These are phyloP conservation scores for Phlogophora meticulosa DNA, from an alignment of 2,888 invertebrate species.

Conservation along the genomic window DNA sequence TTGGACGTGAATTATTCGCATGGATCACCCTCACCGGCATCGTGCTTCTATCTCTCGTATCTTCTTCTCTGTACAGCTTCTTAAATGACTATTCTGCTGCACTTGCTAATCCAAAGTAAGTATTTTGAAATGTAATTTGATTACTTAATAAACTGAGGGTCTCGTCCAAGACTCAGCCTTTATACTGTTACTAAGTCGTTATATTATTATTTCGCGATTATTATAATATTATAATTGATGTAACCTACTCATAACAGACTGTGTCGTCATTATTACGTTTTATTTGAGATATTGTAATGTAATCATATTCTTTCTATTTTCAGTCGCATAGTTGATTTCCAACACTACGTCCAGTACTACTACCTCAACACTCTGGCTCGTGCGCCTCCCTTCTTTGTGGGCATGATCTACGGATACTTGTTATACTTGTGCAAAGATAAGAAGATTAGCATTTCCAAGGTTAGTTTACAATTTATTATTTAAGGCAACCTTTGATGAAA, in stretches of 20 bases:
- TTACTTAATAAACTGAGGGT: neutral
- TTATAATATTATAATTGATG: neutral
- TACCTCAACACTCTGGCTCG: constrained; percentile 79
- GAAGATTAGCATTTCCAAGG: constrained; percentile 71
- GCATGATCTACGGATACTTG: constrained; percentile 79
- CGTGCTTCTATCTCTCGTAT: constrained; percentile 69
- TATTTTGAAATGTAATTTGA: constrained; percentile 1
- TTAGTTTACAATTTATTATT: constrained; percentile 25
- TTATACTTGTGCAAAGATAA: constrained; percentile 73
- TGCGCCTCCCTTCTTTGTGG: constrained; percentile 79
- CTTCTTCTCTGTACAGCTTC: constrained; percentile 76
- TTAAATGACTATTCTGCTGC: constrained; percentile 78
- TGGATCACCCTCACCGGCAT: constrained; percentile 69
- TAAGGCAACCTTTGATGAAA: neutral
- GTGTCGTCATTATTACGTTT: neutral
- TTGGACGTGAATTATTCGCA: constrained; percentile 68
- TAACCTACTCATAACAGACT: neutral
- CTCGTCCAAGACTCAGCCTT: neutral
- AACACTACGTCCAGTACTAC: constrained; percentile 67
- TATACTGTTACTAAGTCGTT: neutral
- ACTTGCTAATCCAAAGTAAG: constrained; percentile 81
- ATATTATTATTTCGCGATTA: neutral
- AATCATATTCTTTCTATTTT: constrained; percentile 31
- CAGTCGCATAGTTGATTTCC: constrained; percentile 66
- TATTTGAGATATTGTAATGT: neutral